Percentiles rank a stretch among this genome's conserved stretches.
Conservation (phyloP, 2,797 vertebrate genomes). For the Myotis planiceps region DNA sequence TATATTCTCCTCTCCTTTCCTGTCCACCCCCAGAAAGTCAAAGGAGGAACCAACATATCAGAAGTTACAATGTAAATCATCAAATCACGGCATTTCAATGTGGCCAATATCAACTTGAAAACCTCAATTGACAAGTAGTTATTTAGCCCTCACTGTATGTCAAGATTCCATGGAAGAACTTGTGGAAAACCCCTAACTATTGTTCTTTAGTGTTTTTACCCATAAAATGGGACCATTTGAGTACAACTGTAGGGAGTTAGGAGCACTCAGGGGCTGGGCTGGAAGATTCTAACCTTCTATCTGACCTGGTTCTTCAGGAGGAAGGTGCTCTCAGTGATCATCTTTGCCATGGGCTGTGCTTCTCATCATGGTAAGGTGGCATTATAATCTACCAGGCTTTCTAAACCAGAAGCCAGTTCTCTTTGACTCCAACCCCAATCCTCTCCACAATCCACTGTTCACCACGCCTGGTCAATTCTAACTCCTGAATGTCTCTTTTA, state of each 20-base stretch:
- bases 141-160: neutral
- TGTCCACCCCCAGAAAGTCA: neutral
- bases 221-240: constrained; percentile 11
- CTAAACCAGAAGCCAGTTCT: neutral
- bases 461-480: neutral
- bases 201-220: neutral
- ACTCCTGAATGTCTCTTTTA: neutral
- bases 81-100: neutral
- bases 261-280: neutral
- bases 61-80: neutral
- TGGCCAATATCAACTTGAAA: constrained; percentile 25
- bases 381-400: neutral
- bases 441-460: neutral
- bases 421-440: neutral
- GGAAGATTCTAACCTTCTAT: neutral
- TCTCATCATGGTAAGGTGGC: neutral
- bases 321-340: neutral
- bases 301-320: neutral
- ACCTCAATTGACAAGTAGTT: neutral
- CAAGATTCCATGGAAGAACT: constrained; percentile 31
- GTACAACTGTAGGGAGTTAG: neutral
- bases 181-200: neutral
- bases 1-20: neutral
- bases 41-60: constrained; percentile 5
- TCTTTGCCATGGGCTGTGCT: neutral